phyloP scores from a whole-genome alignment of 1,140 invertebrate species.

The Pentalonia nigronervosa region DNA sequence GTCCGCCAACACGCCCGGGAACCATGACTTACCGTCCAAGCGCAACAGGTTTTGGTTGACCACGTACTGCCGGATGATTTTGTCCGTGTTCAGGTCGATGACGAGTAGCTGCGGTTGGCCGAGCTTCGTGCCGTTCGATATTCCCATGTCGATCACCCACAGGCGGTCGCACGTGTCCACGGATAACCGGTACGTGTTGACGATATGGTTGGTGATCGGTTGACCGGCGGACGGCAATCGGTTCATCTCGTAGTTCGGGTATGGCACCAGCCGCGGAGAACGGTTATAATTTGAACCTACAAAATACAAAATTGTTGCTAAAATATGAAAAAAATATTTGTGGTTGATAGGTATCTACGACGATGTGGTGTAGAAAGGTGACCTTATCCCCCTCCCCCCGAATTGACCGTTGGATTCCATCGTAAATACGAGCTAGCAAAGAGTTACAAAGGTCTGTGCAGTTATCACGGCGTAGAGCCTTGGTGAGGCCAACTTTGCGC shows the following conservation, averaged over 20 bases:
- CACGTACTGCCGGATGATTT: constrained; percentile 69
- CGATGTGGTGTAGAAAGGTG: too few relatives aligned
- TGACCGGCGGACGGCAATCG: constrained; percentile 61
- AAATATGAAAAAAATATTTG: neutral
- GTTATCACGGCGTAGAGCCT: too few relatives aligned
- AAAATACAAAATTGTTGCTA: neutral
- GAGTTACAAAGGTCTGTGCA: too few relatives aligned
- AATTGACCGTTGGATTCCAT: too few relatives aligned
- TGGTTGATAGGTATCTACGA: too few relatives aligned
- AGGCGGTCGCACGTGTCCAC: constrained; percentile 77
- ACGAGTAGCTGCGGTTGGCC: constrained; percentile 72
- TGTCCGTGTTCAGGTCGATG: constrained; percentile 76
- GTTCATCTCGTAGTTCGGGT: constrained; percentile 78
- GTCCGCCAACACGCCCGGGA: constrained; percentile 79
- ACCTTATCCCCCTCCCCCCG: too few relatives aligned
- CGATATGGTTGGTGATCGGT: constrained; percentile 69
- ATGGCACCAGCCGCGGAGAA: constrained; percentile 74
- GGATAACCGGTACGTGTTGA: constrained; percentile 75
- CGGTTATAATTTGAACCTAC: constrained; percentile 38
- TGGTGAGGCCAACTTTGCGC: too few relatives aligned
- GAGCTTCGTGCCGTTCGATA: constrained; percentile 69
- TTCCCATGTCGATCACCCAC: constrained; percentile 79
- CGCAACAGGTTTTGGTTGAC: constrained; percentile 72
- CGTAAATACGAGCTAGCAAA: too few relatives aligned
- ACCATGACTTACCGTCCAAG: constrained; percentile 74